Percentiles rank a stretch among this genome's conserved stretches.
phyloP scores from a whole-genome alignment of 2,888 invertebrate species.

The Myathropa florea region DNA sequence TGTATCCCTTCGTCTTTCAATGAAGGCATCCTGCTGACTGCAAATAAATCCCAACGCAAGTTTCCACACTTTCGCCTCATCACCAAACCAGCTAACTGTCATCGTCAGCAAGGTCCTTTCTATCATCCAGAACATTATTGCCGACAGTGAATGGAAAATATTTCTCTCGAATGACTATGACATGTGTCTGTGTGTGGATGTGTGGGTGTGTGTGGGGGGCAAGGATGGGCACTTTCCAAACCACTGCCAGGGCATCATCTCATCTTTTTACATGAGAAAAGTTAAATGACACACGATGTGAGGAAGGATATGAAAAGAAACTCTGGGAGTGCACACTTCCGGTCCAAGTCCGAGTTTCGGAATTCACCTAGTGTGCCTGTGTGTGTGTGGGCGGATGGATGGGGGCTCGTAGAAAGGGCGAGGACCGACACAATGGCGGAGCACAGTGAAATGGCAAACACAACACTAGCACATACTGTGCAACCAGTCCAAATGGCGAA shows the following conservation, averaged over 20 bases:
- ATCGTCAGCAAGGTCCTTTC: slow-evolving; percentile 42
- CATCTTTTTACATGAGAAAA: slow-evolving; percentile 40
- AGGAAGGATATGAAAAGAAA: slow-evolving; percentile 44
- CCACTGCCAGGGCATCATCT: slow-evolving; percentile 38
- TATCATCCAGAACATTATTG: slow-evolving; percentile 42
- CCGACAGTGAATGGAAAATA: slow-evolving; percentile 48
- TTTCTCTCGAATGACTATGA: slow-evolving; percentile 44
- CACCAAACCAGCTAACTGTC: slow-evolving; percentile 29
- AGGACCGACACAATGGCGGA: background rate
- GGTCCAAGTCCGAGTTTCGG: slow-evolving; percentile 33
- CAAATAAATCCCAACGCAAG: slow-evolving; percentile 46
- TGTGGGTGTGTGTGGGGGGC: background rate
- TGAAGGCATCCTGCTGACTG: slow-evolving; percentile 33
- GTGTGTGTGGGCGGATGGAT: background rate
- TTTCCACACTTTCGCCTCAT: slow-evolving; percentile 41
- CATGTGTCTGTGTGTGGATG: background rate
- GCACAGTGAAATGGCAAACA: slow-evolving; percentile 25
- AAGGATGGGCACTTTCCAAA: background rate
- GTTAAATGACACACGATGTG: slow-evolving; percentile 46
- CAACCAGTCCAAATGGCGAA: slow-evolving; percentile 25
- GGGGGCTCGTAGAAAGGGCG: too few relatives aligned
- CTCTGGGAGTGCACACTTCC: slow-evolving; percentile 31
- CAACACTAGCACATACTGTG: background rate
- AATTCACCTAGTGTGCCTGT: slow-evolving; percentile 12
- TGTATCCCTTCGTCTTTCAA: background rate